phyloP scores from a whole-genome alignment of 2,113 vertebrate species.

The Passer domesticus region DNA sequence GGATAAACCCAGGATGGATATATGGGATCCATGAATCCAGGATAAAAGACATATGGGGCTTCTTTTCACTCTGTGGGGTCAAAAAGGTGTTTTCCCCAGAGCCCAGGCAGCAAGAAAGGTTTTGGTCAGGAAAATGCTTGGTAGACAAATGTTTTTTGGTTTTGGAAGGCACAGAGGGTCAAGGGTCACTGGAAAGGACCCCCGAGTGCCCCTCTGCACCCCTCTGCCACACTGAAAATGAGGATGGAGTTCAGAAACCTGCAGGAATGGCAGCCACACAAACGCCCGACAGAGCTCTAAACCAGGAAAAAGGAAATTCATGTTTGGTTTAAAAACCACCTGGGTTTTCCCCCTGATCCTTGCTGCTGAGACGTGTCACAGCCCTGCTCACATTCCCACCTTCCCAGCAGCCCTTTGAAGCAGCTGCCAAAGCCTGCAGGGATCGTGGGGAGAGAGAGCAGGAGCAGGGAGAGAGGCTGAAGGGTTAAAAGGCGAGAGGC shows the following conservation, averaged over 20 bases:
- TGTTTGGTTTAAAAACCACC: neutral
- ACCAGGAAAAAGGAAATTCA: constrained; percentile 40
- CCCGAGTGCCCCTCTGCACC: neutral
- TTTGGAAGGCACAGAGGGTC: neutral
- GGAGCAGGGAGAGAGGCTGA: neutral
- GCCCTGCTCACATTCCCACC: neutral
- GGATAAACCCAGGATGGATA: neutral
- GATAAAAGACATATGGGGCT: neutral
- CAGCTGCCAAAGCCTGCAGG: neutral
- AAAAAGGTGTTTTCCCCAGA: neutral
- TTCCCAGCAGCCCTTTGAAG: neutral
- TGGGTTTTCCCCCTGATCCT: neutral
- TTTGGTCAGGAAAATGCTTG: neutral
- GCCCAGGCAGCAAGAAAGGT: neutral
- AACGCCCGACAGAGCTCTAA: neutral
- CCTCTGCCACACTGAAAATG: neutral
- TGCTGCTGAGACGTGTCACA: neutral
- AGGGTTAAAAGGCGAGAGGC: neutral
- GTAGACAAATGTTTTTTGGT: neutral
- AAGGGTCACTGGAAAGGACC: neutral
- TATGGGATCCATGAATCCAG: neutral
- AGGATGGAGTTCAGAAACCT: neutral
- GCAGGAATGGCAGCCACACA: neutral
- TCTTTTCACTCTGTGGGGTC: neutral
- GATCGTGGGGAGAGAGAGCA: neutral